Conservation (phyloP, 2,113 vertebrate species). For the Rhagologus leucostigma region DNA sequence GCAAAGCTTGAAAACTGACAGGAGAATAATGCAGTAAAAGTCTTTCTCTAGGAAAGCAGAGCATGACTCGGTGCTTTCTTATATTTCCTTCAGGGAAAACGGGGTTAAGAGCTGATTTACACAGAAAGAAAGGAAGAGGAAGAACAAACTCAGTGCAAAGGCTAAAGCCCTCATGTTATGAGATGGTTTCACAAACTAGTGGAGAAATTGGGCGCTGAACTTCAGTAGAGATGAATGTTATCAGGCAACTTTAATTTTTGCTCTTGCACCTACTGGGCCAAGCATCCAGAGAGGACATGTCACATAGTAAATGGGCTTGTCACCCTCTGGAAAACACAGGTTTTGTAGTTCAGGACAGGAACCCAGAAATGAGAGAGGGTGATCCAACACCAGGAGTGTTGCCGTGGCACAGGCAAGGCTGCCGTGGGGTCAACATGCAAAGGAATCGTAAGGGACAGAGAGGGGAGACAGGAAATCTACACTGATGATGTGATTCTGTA, state of each 20-base stretch:
- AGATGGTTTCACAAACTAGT: neutral
- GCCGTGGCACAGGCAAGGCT: neutral
- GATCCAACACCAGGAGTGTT: neutral
- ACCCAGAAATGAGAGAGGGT: neutral
- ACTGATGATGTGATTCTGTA: neutral
- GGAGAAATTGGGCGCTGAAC: neutral
- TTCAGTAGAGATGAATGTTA: neutral
- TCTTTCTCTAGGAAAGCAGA: neutral
- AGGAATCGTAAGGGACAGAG: accelerated
- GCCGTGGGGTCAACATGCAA: neutral
- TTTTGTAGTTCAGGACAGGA: neutral
- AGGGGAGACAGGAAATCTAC: neutral
- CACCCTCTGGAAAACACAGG: neutral
- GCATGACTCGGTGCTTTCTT: neutral
- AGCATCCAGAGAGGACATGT: neutral
- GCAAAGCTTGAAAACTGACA: neutral
- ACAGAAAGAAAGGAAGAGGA: neutral
- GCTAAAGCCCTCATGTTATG: neutral
- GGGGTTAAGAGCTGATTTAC: neutral
- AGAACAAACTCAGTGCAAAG: neutral
- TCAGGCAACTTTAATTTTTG: neutral
- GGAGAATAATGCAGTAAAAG: neutral
- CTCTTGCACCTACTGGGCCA: neutral
- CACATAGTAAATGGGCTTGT: neutral
- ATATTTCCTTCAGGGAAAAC: neutral